phyloP scores from a whole-genome alignment of 2,113 vertebrate genomes.

The Ceyx cyanopectus region DNA sequence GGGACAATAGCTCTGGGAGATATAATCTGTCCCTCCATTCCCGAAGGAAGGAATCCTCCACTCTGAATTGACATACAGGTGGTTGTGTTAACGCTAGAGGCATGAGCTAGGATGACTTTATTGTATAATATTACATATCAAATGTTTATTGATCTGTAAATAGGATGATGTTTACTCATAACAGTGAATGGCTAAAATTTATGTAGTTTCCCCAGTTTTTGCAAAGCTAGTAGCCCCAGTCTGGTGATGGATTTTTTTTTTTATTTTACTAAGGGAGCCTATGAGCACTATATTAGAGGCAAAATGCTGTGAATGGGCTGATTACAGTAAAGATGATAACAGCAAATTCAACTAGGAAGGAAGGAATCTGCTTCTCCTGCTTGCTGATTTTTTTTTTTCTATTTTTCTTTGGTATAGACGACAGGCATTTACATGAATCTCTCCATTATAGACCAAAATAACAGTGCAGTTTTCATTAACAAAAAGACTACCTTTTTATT shows the following conservation, averaged over 20 bases:
- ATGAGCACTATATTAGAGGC: not conserved
- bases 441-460: slow-evolving; percentile 75
- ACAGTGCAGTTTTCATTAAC: slow-evolving; percentile 76
- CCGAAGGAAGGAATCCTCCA: not conserved
- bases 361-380: not conserved
- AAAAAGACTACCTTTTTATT: slow-evolving; percentile 73
- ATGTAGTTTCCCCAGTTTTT: not conserved
- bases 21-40: not conserved
- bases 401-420: slow-evolving; percentile 51
- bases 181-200: not conserved
- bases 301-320: not conserved
- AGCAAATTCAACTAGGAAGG: slow-evolving; percentile 15
- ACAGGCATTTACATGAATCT: slow-evolving; percentile 75
- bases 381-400: not conserved
- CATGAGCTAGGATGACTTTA: not conserved
- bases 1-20: not conserved
- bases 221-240: not conserved
- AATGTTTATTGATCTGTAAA: not conserved
- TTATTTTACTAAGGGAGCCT: not conserved
- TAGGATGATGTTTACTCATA: not conserved
- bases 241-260: not conserved
- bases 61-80: not conserved
- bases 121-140: not conserved
- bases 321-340: not conserved
- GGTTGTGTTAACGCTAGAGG: not conserved